These are phyloP conservation scores for Plestiodon gilberti DNA, from an alignment of 2,113 vertebrate species.

Conservation along the genomic window DNA sequence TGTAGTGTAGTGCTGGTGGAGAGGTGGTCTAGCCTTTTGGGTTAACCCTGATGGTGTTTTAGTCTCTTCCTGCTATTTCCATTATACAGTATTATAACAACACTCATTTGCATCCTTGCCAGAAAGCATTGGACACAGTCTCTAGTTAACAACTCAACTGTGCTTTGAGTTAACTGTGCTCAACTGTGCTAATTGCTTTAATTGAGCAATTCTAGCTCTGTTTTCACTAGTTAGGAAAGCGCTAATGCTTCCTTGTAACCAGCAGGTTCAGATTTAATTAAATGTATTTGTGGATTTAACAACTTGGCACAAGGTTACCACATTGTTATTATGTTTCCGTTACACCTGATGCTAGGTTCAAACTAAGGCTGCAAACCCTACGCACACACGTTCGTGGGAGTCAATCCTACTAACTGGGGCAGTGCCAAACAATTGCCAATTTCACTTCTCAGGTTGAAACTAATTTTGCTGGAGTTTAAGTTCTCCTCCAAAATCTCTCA, in stretches of 20 bases:
- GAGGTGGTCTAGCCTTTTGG: background rate
- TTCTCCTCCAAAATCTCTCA: background rate
- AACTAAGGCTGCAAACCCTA: background rate
- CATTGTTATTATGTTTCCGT: no score
- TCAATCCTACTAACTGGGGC: background rate
- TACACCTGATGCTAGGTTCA: background rate
- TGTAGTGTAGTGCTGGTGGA: background rate
- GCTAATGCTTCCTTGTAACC: background rate
- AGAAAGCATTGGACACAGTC: background rate
- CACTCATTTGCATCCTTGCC: background rate
- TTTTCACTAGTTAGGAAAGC: background rate
- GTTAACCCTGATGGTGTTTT: background rate
- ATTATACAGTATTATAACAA: no score
- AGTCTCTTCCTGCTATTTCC: background rate
- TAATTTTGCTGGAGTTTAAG: background rate
- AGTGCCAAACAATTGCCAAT: background rate
- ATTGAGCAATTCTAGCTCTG: background rate
- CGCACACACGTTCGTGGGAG: no score
- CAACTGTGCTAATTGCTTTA: no score
- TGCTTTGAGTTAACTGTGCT: no score
- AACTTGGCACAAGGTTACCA: no score
- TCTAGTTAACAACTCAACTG: no score
- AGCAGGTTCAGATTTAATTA: background rate
- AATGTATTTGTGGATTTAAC: no score
- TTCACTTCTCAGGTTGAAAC: background rate